A percentile compares a stretch with the other conserved stretches of the same genome.
Conservation (phyloP, 2,797 vertebrate species). For the Sarcophilus harrisii region DNA sequence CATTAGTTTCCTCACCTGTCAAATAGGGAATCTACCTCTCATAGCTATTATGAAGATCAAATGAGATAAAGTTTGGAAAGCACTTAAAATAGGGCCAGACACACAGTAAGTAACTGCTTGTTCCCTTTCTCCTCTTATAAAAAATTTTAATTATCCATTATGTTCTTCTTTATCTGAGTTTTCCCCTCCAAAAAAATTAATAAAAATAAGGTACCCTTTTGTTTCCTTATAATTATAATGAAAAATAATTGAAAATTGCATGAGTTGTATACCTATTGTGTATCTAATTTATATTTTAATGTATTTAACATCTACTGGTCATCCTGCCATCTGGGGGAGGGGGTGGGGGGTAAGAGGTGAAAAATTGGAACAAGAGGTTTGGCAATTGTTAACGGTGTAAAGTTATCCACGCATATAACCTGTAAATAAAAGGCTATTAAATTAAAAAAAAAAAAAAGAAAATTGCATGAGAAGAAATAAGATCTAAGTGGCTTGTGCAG, state of each 20-base stretch:
- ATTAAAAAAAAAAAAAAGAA: no score
- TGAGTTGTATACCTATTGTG: no score
- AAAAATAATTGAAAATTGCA: slow-evolving; percentile 43
- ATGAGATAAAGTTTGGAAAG: neutral
- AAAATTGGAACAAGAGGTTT: no score
- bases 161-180: neutral
- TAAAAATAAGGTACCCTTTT: slow-evolving; percentile 64
- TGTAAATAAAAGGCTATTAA: no score
- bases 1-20: neutral
- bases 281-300: no score
- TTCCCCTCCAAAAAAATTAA: slow-evolving; percentile 15
- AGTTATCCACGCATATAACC: no score
- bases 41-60: neutral
- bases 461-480: neutral
- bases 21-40: neutral
- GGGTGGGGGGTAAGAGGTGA: no score
- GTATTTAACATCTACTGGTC: no score
- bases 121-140: neutral
- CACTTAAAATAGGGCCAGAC: neutral
- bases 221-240: slow-evolving; percentile 51
- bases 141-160: neutral
- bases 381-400: no score
- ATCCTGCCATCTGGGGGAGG: no score
- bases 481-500: neutral
- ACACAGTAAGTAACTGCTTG: neutral